Percentiles rank a stretch among this genome's conserved stretches.
Conservation (phyloP, 2,113 vertebrate genomes). For the Gopherus evgoodei region DNA sequence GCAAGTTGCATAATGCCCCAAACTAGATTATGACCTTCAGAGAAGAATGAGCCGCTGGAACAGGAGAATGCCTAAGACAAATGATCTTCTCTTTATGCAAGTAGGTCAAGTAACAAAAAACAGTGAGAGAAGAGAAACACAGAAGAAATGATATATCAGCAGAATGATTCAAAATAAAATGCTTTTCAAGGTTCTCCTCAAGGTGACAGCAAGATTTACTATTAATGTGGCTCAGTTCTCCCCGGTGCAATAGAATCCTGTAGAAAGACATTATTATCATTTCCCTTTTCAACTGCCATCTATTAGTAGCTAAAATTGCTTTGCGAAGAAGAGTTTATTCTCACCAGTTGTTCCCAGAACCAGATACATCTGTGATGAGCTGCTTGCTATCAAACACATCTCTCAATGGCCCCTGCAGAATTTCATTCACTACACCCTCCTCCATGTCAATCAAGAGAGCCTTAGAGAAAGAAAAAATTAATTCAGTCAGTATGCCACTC, state of each 20-base stretch:
- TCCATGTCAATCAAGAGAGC: slow-evolving; percentile 98
- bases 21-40: slow-evolving; percentile 21
- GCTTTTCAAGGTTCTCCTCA: slow-evolving; percentile 56
- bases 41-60: background rate
- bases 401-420: slow-evolving; percentile 92
- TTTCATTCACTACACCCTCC: slow-evolving; percentile 95
- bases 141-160: slow-evolving; percentile 28
- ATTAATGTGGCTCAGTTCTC: slow-evolving; percentile 31
- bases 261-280: slow-evolving; percentile 10
- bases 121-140: background rate
- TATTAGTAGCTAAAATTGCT: slow-evolving; percentile 41
- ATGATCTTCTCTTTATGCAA: background rate
- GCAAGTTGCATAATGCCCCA: background rate
- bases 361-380: slow-evolving; percentile 96
- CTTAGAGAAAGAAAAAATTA: slow-evolving; percentile 77
- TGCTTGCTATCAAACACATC: slow-evolving; percentile 95
- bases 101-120: background rate
- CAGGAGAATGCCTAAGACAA: slow-evolving; percentile 46
- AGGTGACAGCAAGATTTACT: slow-evolving; percentile 39
- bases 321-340: slow-evolving; percentile 54
- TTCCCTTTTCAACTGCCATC: slow-evolving; percentile 44
- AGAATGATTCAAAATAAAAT: slow-evolving; percentile 41
- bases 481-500: slow-evolving; percentile 30
- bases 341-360: slow-evolving; percentile 99
- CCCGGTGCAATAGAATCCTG: background rate